Base-by-base conservation (phyloP, 2,113 vertebrate genomes). In the Pelmatolapia mariae region DNA sequence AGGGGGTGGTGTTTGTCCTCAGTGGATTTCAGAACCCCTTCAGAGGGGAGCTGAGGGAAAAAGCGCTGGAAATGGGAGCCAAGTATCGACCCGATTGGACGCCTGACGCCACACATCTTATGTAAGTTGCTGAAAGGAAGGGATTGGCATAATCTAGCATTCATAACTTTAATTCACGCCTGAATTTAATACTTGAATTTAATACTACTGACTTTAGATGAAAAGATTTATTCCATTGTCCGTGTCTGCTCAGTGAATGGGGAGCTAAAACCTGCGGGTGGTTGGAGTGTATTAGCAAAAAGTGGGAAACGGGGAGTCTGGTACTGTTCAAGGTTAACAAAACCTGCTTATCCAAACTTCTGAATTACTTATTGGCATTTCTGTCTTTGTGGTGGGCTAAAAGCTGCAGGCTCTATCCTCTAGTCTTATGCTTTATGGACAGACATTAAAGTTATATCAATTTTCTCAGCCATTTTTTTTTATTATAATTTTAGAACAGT, bases 21-120 rank as follows among this genome's bases (percentile, higher is more conserved):
- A 98, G 98, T 2, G 98, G 98, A 59, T 98, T 98, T 91, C 98
- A 98, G 94, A 98, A 98, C 91, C 98, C 98, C 2, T 98, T 97
- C 90, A 96, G 98, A 86, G 97, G 94, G 0, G 98, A 98, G 73
- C 96, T 98, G 52, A 96, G 98, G 80, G 98, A 98, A 90, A 98
- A 98, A 89, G 98, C 98, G 9, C 86, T 98, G 63, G 97, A 97
- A 73, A 96, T 98, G 97, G 98, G 98, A 10, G 98, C 97, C 76
- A 97, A 97, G 82, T 98, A 98, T 81, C 93, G 96, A 10, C 96
- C 97, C 0, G 98, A 98, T 95, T 98, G 98, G 98, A 97, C 96
- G 3, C 87, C 97, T 0, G 97, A 97, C 94, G 95, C 97, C 89
- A 98, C 98, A 11, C 98, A 98, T 88, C 97, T 98, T 84, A 98